phyloP scores from a whole-genome alignment of 37 sponge, comb jelly and placozoan genomes.

The Crambe crambe region DNA sequence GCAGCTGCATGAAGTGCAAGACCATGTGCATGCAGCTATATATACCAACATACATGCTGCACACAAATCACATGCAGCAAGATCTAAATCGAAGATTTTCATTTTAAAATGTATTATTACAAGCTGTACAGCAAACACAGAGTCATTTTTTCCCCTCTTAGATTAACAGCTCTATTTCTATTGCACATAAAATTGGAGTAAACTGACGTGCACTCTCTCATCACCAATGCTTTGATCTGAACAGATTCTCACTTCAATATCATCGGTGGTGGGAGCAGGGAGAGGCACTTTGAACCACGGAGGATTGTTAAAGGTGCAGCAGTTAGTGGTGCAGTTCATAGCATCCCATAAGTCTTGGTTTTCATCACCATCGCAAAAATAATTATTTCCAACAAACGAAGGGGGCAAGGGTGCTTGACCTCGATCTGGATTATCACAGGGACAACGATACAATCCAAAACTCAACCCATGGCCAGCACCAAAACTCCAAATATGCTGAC shows the following conservation, averaged over 20 bases:
- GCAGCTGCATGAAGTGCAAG: too few relatives aligned
- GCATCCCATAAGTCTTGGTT: constrained; percentile 36
- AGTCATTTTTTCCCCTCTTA: too few relatives aligned
- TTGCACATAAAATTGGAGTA: neutral
- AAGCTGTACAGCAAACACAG: too few relatives aligned
- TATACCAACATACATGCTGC: too few relatives aligned
- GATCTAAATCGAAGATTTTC: too few relatives aligned
- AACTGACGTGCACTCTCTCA: neutral
- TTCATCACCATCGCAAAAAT: constrained; percentile 18
- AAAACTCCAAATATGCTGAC: constrained; percentile 25
- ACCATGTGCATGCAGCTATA: too few relatives aligned
- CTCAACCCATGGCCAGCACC: neutral
- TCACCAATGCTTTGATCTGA: neutral
- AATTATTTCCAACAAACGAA: constrained; percentile 5
- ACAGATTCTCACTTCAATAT: neutral
- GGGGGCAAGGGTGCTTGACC: constrained; percentile 18
- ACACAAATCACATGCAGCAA: too few relatives aligned
- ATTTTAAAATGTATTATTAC: too few relatives aligned
- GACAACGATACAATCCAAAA: neutral
- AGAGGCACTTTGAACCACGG: neutral
- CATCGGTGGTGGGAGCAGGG: neutral
- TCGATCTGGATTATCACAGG: neutral
- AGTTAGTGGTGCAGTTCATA: constrained; percentile 11
- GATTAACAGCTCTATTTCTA: too few relatives aligned
- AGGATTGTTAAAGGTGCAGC: constrained; percentile 8